Evolutionary conservation across 2,888 invertebrate genomes (phyloP).

Genomic region (Tachina grossa): DNA sequence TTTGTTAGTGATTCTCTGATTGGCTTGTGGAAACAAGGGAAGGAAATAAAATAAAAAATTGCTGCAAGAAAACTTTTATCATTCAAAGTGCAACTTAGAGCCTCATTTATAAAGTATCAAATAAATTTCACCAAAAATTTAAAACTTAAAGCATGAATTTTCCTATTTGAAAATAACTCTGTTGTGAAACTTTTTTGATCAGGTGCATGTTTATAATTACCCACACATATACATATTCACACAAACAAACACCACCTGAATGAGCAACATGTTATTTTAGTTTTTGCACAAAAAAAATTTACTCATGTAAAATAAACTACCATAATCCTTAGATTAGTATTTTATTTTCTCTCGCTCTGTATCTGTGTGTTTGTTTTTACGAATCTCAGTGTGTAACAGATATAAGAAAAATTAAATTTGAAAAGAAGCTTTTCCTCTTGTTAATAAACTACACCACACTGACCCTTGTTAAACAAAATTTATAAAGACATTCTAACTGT

Average conservation of each 20-base stretch:
- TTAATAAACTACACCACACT: conserved; percentile 31
- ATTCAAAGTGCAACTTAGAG: no score
- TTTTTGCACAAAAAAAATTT: conserved; percentile 52
- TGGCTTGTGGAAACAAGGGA: no score
- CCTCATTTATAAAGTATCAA: no score
- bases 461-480: conserved; percentile 43
- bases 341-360: background rate
- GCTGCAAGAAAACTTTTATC: background rate
- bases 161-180: no score
- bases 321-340: background rate
- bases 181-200: background rate
- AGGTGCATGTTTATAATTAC: background rate
- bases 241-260: conserved; percentile 20
- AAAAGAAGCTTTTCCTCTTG: conserved; percentile 38
- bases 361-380: background rate
- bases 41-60: background rate
- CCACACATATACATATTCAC: background rate
- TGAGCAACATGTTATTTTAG: conserved; percentile 70
- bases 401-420: background rate
- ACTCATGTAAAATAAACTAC: conserved; percentile 11
- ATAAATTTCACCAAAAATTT: no score
- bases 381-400: background rate
- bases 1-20: no score
- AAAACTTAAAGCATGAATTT: no score
- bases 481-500: conserved; percentile 48